Evolutionary conservation across 2,888 invertebrate genomes (phyloP).

Genomic region (Philaethria dido): DNA sequence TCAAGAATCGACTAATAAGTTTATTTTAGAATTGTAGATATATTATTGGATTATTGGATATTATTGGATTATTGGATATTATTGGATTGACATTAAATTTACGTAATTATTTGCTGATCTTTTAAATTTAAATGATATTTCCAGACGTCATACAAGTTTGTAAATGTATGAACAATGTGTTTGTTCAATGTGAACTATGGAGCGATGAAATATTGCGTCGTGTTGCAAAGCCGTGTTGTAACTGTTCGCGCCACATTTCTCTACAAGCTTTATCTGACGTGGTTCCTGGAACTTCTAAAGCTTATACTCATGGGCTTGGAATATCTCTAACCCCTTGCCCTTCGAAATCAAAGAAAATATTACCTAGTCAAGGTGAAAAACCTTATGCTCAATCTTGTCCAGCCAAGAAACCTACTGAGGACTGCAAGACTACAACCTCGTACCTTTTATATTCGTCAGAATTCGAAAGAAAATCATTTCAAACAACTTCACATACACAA

Average conservation of each 20-base stretch:
- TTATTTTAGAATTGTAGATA: too few species aligned
- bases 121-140: constrained; percentile 23
- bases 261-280: constrained; percentile 57
- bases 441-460: constrained; percentile 57
- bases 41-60: too few species aligned
- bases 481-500: constrained; percentile 11
- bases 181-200: constrained; percentile 76
- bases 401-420: constrained; percentile 50
- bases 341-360: constrained; percentile 41
- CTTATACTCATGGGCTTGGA: constrained; percentile 56
- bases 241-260: constrained; percentile 66
- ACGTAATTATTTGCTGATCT: too few species aligned
- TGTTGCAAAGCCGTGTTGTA: constrained; percentile 65
- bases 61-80: too few species aligned
- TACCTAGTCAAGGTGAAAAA: constrained; percentile 36
- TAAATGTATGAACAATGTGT: constrained; percentile 75
- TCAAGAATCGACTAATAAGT: not conserved
- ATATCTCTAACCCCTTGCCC: constrained; percentile 61
- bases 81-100: too few species aligned
- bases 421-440: constrained; percentile 54
- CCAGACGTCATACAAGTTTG: constrained; percentile 68
- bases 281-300: constrained; percentile 49
- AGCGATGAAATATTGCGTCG: constrained; percentile 71
- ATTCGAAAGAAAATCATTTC: constrained; percentile 29
- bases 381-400: constrained; percentile 49